Evolutionary conservation across 2,113 vertebrate species (phyloP), one percentile per base, ranked within the genome.

Genomic region (Daphoenositta chrysoptera): DNA sequence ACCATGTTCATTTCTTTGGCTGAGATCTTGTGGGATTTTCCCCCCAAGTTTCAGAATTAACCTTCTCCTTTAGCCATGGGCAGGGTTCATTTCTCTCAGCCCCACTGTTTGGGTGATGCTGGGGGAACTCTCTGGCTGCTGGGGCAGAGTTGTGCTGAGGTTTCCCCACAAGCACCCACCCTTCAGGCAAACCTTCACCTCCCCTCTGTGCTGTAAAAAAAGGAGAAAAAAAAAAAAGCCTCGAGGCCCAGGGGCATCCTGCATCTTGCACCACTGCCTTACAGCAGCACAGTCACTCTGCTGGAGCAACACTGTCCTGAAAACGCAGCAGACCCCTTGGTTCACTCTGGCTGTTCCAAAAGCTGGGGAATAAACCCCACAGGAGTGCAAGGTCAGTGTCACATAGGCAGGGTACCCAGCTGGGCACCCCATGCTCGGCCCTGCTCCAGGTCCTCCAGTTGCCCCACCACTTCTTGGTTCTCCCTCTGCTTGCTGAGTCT

Each of bases 321-420:
- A 65, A 81, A 81, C 16, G 8, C 17, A 28, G 6, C 21, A 12
- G 76, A 72, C 2, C 12, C 21, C 0, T 1, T 1, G 6, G 33
- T 40, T 56, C 8, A 4, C 19, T 48, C 3, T 2, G 7, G 7
- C 33, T 69, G 2, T 44, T 63, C 63, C 57, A 44, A 76, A 83
- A 23, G 3, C 3, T 15, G 16, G 30, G 18, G 63, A 65, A 69
- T 11, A 56, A 89, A 69, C 27, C 17, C n/a, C 2, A 1, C 7
- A 22, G 56, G 37, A 70, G 18, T 1, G 4, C 7, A 11, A 66
- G 16, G 76, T 0, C 0, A 0, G 6, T 31, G 66, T 63, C 31
- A 30, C 54, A 26, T 0, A 9, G 15, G 26, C 0, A 2, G 20
- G 20, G 10, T 8, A 58, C 30, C 6, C 16, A 21, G 12, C 19